phyloP scores from a whole-genome alignment of 2,797 vertebrate species.

The Lithobates pipiens region DNA sequence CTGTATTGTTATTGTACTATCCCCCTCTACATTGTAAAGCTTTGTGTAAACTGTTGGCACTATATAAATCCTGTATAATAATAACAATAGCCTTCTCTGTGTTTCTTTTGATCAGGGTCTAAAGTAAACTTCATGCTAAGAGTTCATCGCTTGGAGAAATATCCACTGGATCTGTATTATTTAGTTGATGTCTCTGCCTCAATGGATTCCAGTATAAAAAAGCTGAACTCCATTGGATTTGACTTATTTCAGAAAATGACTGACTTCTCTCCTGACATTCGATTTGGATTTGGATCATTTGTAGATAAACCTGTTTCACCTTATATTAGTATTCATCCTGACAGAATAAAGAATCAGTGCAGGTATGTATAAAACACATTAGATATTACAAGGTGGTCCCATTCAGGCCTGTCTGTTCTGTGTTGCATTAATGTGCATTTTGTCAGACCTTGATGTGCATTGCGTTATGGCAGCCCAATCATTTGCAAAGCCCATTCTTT shows the following conservation, averaged over 20 bases:
- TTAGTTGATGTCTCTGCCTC: constrained; percentile 97
- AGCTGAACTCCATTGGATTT: constrained; percentile 90
- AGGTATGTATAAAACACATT: constrained; percentile 76
- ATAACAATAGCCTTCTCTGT: not conserved
- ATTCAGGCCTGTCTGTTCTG: not conserved
- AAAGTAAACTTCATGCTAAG: constrained; percentile 86
- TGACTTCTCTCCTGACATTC: constrained; percentile 89
- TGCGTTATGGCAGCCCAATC: too few relatives aligned
- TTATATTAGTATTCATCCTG: constrained; percentile 93
- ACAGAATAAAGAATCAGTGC: constrained; percentile 95
- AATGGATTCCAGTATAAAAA: constrained; percentile 95
- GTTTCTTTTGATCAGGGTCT: constrained; percentile 80
- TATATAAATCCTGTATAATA: too few relatives aligned
- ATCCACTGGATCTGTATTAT: constrained; percentile 97
- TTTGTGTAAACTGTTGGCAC: too few relatives aligned
- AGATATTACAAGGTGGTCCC: not conserved
- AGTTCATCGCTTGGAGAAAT: constrained; percentile 87
- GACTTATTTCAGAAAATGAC: constrained; percentile 91
- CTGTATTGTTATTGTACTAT: too few relatives aligned
- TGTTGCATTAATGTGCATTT: too few relatives aligned
- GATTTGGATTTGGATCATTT: constrained; percentile 95
- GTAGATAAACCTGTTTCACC: constrained; percentile 99
- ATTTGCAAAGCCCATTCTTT: too few relatives aligned
- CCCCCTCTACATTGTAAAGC: too few relatives aligned
- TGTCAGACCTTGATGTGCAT: too few relatives aligned